phyloP scores from a whole-genome alignment of 2,888 invertebrate genomes.

The Zele albiditarsus region DNA sequence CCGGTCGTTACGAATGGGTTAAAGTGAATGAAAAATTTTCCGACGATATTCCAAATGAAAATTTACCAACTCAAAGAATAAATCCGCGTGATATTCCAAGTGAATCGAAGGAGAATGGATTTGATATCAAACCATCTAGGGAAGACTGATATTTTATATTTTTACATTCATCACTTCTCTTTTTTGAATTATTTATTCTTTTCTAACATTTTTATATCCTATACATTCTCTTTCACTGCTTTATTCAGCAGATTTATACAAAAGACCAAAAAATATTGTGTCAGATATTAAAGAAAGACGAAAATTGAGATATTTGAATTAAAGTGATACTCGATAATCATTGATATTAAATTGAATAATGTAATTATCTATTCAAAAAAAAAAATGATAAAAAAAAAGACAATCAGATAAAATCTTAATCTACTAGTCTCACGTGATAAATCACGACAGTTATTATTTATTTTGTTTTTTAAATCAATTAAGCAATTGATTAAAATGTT shows the following conservation, averaged over 20 bases:
- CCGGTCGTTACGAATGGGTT: constrained; percentile 75
- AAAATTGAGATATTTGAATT: not conserved
- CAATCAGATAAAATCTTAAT: constrained; percentile 29
- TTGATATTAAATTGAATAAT: constrained; percentile 15
- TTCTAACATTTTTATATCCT: not conserved
- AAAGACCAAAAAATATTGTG: not conserved
- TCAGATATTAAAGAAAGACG: not conserved
- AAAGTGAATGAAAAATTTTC: constrained; percentile 54
- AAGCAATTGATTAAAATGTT: constrained; percentile 8
- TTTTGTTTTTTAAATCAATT: constrained; percentile 30
- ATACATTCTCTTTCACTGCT: not conserved
- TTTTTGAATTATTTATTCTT: not conserved
- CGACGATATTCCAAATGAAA: constrained; percentile 5
- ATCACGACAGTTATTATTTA: constrained; percentile 7
- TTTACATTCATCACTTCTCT: not conserved
- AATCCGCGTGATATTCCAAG: not conserved
- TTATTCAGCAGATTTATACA: not conserved
- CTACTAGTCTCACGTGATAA: not conserved
- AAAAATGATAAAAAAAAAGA: constrained; percentile 35
- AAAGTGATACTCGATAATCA: not conserved
- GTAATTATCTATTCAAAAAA: constrained; percentile 28
- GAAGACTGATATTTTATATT: not conserved
- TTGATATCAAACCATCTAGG: not conserved
- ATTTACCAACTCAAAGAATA: not conserved
- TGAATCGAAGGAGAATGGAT: constrained; percentile 24